phyloP scores from a whole-genome alignment of 2,797 vertebrate genomes.

The Microctenopoma lineatum region DNA sequence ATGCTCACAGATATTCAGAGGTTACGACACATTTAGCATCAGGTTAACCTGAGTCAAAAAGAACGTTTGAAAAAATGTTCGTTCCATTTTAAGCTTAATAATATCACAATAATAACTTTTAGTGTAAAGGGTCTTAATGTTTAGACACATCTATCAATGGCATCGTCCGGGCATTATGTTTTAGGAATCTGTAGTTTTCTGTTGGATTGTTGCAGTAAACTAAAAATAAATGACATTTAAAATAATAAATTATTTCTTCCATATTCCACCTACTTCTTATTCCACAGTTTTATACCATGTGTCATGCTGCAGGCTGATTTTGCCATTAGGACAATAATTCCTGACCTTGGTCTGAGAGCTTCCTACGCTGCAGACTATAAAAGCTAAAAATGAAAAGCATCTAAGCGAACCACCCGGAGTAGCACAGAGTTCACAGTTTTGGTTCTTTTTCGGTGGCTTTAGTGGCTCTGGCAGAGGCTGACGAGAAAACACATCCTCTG shows the following conservation, averaged over 20 bases:
- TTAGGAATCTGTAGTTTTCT: background rate
- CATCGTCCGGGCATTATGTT: background rate
- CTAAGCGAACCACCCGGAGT: background rate
- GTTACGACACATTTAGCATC: slow-evolving; percentile 20
- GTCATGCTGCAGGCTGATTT: slow-evolving; percentile 44
- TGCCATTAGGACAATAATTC: slow-evolving; percentile 46
- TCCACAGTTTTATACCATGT: slow-evolving; percentile 26
- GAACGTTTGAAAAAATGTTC: background rate
- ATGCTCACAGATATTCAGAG: slow-evolving; percentile 50
- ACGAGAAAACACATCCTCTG: slow-evolving; percentile 55
- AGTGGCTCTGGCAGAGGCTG: slow-evolving; percentile 48
- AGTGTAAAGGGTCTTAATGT: background rate
- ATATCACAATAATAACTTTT: background rate
- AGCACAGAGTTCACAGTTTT: slow-evolving; percentile 28
- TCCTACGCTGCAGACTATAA: slow-evolving; percentile 39
- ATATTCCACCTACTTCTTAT: slow-evolving; percentile 4
- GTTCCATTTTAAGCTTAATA: slow-evolving; percentile 22
- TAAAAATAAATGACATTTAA: background rate
- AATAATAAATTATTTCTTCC: slow-evolving; percentile 11
- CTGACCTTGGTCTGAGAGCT: slow-evolving; percentile 49
- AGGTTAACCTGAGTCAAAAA: slow-evolving; percentile 1
- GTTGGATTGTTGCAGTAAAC: slow-evolving; percentile 3
- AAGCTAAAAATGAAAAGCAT: slow-evolving; percentile 3
- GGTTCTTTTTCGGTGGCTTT: slow-evolving; percentile 39
- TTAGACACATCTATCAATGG: background rate